phyloP scores from a whole-genome alignment of 2,797 vertebrate species.

The Sphaeramia orbicularis region DNA sequence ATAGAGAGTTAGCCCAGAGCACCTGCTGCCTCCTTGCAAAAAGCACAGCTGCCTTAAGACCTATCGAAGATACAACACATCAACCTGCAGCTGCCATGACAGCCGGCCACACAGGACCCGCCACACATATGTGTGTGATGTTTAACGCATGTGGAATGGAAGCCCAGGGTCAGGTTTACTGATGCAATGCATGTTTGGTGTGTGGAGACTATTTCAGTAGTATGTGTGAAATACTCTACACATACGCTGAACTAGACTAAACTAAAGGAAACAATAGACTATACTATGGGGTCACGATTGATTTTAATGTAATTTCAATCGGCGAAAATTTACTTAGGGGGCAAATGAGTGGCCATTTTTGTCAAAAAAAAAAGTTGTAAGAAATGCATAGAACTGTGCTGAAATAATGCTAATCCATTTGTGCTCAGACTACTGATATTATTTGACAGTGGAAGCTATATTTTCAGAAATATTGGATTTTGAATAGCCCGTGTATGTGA shows the following conservation, averaged over 20 bases:
- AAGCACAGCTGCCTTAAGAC: slow-evolving; percentile 44
- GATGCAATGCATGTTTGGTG: slow-evolving; percentile 10
- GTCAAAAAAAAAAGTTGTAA: too few relatives aligned
- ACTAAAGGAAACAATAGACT: too few relatives aligned
- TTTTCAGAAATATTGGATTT: too few relatives aligned
- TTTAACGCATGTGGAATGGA: slow-evolving; percentile 1
- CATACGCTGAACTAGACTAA: neutral
- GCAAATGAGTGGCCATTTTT: too few relatives aligned
- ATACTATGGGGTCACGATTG: too few relatives aligned
- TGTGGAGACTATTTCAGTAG: neutral
- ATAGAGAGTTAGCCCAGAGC: slow-evolving; percentile 65
- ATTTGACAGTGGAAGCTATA: too few relatives aligned
- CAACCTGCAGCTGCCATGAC: slow-evolving; percentile 23
- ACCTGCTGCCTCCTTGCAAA: slow-evolving; percentile 64
- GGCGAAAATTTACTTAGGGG: too few relatives aligned
- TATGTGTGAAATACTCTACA: neutral
- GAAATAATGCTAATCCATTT: too few relatives aligned
- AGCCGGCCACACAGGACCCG: slow-evolving; percentile 10
- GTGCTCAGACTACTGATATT: too few relatives aligned
- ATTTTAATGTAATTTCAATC: too few relatives aligned
- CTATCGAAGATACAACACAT: slow-evolving; percentile 41
- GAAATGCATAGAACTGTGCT: too few relatives aligned
- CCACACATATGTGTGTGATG: neutral
- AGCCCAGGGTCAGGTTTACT: slow-evolving; percentile 11
- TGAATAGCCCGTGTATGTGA: too few relatives aligned